These are phyloP conservation scores for Pocota personata DNA, from an alignment of 2,888 invertebrate species.

Conservation along the genomic window DNA sequence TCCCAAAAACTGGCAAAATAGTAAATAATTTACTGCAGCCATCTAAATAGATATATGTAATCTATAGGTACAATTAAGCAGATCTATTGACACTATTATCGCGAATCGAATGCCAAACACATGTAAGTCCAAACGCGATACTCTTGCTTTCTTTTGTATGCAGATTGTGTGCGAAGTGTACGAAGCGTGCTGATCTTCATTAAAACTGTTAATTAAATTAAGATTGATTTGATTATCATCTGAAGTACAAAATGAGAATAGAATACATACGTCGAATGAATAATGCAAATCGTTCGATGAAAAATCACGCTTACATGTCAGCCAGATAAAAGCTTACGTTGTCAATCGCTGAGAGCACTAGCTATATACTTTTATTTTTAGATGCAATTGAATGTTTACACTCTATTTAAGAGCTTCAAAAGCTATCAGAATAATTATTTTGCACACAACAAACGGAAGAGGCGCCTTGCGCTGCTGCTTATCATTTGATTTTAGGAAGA, in stretches of 20 bases:
- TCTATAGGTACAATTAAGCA: background rate
- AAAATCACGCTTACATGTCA: background rate
- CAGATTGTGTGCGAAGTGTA: background rate
- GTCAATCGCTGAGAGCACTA: background rate
- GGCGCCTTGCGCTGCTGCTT: background rate
- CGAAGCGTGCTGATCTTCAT: background rate
- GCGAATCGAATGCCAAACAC: background rate
- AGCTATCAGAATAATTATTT: background rate
- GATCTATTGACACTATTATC: background rate
- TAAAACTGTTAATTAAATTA: background rate
- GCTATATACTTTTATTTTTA: background rate
- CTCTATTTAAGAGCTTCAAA: background rate
- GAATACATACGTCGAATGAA: background rate
- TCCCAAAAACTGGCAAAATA: no score
- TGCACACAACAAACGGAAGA: background rate
- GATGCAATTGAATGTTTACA: background rate
- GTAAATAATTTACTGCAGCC: no score
- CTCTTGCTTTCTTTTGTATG: background rate
- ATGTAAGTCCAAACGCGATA: background rate
- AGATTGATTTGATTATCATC: background rate
- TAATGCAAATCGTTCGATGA: constrained; percentile 1
- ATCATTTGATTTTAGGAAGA: background rate
- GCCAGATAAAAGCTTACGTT: background rate
- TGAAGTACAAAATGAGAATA: background rate
- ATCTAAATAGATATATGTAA: background rate